Evolutionary conservation across 2,888 invertebrate species (phyloP).

Genomic region (Phortica magna): DNA sequence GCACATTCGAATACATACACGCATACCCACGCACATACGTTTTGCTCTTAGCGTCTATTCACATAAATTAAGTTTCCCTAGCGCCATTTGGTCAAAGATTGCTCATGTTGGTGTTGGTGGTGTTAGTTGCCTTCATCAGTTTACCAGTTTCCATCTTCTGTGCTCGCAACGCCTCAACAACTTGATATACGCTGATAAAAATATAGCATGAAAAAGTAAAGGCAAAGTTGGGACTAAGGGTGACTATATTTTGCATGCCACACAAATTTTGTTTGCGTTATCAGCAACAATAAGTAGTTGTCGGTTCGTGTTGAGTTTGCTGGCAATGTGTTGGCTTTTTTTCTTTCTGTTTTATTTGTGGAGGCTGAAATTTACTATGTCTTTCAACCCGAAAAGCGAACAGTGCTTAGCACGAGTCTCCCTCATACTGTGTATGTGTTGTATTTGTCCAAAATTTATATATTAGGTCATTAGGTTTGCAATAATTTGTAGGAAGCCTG

Average conservation of each 20-base stretch:
- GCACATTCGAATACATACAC: background rate
- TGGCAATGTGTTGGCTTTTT: background rate
- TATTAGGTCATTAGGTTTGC: conserved; percentile 70
- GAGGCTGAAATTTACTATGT: no score
- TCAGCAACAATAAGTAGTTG: conserved; percentile 33
- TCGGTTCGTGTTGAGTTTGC: conserved; percentile 1
- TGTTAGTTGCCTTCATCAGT: background rate
- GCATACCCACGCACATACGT: background rate
- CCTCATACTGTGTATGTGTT: background rate
- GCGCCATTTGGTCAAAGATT: conserved; percentile 54
- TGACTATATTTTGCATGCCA: conserved; percentile 58
- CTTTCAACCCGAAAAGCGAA: no score
- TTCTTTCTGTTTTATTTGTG: no score
- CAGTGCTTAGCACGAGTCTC: background rate
- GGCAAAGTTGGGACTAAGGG: background rate
- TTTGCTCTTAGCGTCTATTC: background rate
- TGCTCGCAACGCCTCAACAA: conserved; percentile 38
- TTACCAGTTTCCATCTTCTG: background rate
- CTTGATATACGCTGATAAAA: conserved; percentile 35
- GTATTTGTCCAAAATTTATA: conserved; percentile 62
- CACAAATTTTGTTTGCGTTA: conserved; percentile 46
- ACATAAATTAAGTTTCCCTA: conserved; percentile 17
- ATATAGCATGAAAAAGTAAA: background rate
- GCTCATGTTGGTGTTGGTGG: background rate
- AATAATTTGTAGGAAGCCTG: conserved; percentile 58